Base-by-base conservation (phyloP, 2,888 invertebrate genomes). In the Hyalella azteca region DNA sequence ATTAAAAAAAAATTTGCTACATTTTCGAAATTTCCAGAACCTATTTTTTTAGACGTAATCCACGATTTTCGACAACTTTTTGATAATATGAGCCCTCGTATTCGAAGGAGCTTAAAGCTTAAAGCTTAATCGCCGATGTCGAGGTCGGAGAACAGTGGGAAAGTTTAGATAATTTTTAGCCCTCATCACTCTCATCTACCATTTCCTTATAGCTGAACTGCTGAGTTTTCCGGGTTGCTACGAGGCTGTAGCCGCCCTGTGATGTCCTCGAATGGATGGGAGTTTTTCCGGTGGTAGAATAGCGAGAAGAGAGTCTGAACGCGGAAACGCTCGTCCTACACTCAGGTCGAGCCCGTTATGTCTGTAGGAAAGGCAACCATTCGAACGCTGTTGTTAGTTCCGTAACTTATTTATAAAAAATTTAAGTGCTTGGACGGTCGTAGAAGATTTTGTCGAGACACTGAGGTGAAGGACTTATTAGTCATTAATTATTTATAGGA, bases 221-320 rank as follows among this genome's bases (percentile, higher is more conserved):
- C 36, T 66, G 66, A 29, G 66, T n/a, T 9, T 66, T 66, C 36
- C 66, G 36, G 66, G 66, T 32, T 66, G 32, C 19, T 4, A 32
- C 29, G 19, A 5, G n/a, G 36, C 66, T 36, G 66, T 66, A 36
- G 66, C 66, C 36, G 36, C 66, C 66, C 66, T 66, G 19, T 5
- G 22, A 39, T 36, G 66, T 32, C 66, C 66, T 66, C 36, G 39
- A 19, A n/a, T 7, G 22, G 66, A 66, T n/a, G 19, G 29, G 19
- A 29, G 19, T 66, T 32, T 66, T 66, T 36, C 66, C n/a, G n/a
- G n/a, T n/a, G 66, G 66, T 66, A 66, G 66, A 66, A 36, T 66
- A 39, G 66, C 66, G 36, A 66, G 36, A 66, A 36, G 36, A n/a
- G 11, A 36, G 39, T 29, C 7, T n/a, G 66, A 15, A 66, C 66